Evolutionary conservation across 2,113 vertebrate species (phyloP), one percentile per base, ranked within the genome.

Genomic region (Genyomyrus donnyi): DNA sequence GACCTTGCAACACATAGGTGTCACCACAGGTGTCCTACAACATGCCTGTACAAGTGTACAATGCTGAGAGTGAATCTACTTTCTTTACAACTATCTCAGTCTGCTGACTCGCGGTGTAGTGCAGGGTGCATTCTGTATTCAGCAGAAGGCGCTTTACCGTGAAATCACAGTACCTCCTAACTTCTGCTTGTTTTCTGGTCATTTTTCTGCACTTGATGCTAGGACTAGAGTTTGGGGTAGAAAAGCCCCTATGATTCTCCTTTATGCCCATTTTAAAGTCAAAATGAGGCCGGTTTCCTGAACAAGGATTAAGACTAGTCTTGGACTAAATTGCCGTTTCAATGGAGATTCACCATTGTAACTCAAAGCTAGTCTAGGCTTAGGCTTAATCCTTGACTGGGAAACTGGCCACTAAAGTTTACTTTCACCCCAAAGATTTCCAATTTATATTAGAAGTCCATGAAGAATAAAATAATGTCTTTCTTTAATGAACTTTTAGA

Each of bases 31-130:
- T 70, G 27, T 70, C 27, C n/a, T 31, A 70, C n/a, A 70, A 31
- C 62, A 31, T 62, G 6, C 56, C 24, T 70, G 62, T 31, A 31
- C 62, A 70, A 70, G n/a, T 70, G 62, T 70, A 3, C 0, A 5
- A 70, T 70, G n/a, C n/a, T 31, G 62, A 27, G 24, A 31, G 27
- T 70, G 10, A 70, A 31, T 10, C n/a, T 11, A 70, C 39, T 88
- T 88, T 87, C 35, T 53, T 89, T 77, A 70, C 58, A 89, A 21
- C 80, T 88, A 77, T n/a, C 90, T 90, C 45, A 85, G 45, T 19
- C 15, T 85, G 83, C 35, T 77, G 31, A 77, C 10, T 8, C 31
- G 24, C 3, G 10, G 45, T 45, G 45, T 24, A 84, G 35, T 42
- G 21, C 42, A 24, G 80, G 17, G 24, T 84, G 42, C 80, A 84